Percentiles rank a stretch among this genome's conserved stretches.
Evolutionary conservation across 2,113 vertebrate species (phyloP).

Genomic region (Erythrolamprus reginae): DNA sequence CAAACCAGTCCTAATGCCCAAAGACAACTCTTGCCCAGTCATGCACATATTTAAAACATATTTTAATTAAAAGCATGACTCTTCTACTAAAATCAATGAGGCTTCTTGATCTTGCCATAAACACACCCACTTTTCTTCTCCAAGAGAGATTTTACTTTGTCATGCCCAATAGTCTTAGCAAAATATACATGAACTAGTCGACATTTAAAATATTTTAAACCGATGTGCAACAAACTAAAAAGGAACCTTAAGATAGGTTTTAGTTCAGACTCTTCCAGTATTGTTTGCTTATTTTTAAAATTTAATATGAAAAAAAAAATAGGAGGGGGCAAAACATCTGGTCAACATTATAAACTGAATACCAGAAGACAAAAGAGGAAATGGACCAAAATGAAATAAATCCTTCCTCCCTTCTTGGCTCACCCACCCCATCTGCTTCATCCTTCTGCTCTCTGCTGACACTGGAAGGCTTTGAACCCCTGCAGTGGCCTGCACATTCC

Average conservation of each 20-base stretch:
- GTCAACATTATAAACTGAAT: background rate
- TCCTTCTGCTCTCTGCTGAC: conserved; percentile 9
- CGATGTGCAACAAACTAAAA: background rate
- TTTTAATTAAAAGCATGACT: background rate
- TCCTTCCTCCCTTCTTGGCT: background rate
- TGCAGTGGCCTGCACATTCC: conserved; percentile 5
- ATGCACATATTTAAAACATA: background rate
- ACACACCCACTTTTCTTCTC: background rate
- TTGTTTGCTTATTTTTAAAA: background rate
- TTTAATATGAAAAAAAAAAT: background rate
- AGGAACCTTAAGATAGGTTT: background rate
- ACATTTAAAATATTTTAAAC: background rate
- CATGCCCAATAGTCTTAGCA: background rate
- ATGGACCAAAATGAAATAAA: conserved; percentile 10
- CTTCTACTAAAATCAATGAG: background rate
- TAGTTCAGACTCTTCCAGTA: background rate
- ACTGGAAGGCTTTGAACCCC: conserved; percentile 21
- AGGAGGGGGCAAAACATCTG: background rate
- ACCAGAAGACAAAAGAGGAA: conserved; percentile 17
- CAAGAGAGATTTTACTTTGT: background rate
- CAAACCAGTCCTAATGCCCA: background rate
- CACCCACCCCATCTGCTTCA: background rate
- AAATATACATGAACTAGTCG: background rate
- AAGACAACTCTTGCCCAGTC: background rate
- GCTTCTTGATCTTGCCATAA: background rate